Evolutionary conservation across 2,888 invertebrate species (phyloP).

Genomic region (Nemotelus nigrinus): DNA sequence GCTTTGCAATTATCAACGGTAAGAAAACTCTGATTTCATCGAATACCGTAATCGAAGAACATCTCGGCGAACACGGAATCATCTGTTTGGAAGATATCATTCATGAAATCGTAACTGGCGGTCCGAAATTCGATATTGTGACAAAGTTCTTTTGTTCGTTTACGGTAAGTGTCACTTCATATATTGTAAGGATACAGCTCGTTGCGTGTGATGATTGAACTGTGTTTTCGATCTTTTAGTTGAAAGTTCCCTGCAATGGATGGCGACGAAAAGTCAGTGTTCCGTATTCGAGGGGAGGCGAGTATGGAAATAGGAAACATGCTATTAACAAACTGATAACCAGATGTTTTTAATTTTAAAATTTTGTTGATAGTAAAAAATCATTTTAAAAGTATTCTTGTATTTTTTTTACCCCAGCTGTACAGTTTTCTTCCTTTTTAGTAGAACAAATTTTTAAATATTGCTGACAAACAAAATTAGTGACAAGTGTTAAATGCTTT

Average conservation of each 20-base stretch:
- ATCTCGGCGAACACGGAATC: constrained; percentile 62
- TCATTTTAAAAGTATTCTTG: no score
- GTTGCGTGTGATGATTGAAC: neutral
- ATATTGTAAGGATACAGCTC: neutral
- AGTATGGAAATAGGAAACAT: constrained; percentile 62
- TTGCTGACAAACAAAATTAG: no score
- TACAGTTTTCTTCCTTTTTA: constrained; percentile 12
- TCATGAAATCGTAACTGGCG: constrained; percentile 63
- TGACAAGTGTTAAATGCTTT: no score
- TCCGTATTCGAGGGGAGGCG: constrained; percentile 62
- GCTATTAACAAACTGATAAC: constrained; percentile 61
- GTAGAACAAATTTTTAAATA: neutral
- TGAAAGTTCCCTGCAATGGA: constrained; percentile 62
- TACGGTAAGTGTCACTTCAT: constrained; percentile 58
- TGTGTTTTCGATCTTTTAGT: constrained; percentile 53
- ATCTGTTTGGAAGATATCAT: constrained; percentile 65
- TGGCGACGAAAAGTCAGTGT: constrained; percentile 63
- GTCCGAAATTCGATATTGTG: constrained; percentile 61
- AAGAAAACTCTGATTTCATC: constrained; percentile 63
- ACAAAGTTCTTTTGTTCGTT: constrained; percentile 60
- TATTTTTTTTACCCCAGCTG: constrained; percentile 15
- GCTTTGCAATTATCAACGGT: constrained; percentile 60
- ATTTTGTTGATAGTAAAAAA: constrained; percentile 28
- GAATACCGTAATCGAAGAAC: constrained; percentile 63
- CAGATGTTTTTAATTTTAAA: constrained; percentile 59